Base-by-base conservation (phyloP, 2,113 vertebrate species). In the Gobius niger region DNA sequence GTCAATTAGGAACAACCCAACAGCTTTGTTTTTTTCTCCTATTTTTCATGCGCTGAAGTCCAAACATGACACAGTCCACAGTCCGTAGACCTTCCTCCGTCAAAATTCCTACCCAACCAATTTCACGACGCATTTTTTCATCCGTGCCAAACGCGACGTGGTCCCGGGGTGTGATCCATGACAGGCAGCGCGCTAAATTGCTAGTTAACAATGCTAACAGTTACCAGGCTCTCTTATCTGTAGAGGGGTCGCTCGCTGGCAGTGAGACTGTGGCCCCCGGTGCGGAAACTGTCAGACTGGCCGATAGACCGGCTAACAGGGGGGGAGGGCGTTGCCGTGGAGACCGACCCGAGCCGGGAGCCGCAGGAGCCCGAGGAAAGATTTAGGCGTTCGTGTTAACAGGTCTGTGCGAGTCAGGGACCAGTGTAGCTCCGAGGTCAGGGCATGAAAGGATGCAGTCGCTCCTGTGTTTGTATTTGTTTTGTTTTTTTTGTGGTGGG, bases 301-400 rank as follows among this genome's bases (percentile, higher is more conserved):
- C n/a, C 9, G 7, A 49, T 77, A 53, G 16, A 40, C 1, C 2
- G 62, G 11, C 9, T 61, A 66, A 52, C 47, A 74, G 44, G 61
- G 62, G 34, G 54, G 0, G 61, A 57, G 34, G 54, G 1, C 7
- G 71, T 59, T 65, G 49, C 56, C 44, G 34, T 53, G 53, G 51
- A 66, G 71, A 73, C 18, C 10, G 47, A 57, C 16, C 10, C 9
- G 9, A 10, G 74, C 59, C 44, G 8, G 49, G 34, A 63, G 56
- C 56, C 51, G 8, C 15, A 63, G 65, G 56, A 63, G 46, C 44
- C 24, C 47, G 65, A 56, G 53, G 10, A 12, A 34, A 24, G 5
- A 69, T 67, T 44, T 49, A 61, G 65, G 10, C 52, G 51, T 67
- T 51, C n/a, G 7, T 51, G 71, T 61, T 69, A 63, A 68, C 57